phyloP scores from a whole-genome alignment of 2,113 vertebrate genomes.

The Psephotus haematonotus region DNA sequence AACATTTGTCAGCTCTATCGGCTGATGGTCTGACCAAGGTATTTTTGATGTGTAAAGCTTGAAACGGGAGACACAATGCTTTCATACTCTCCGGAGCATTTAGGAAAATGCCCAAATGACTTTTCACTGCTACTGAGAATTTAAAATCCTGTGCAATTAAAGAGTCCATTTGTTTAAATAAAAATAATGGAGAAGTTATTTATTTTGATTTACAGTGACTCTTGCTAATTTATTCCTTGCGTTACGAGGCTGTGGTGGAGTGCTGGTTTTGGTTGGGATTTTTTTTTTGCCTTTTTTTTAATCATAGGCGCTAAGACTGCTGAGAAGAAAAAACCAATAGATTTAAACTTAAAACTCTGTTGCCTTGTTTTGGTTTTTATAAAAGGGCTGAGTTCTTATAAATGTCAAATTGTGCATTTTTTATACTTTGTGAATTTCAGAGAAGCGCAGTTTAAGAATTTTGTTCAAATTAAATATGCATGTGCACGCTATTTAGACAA shows the following conservation, averaged over 20 bases:
- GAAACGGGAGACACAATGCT: not conserved
- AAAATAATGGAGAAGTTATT: slow-evolving; percentile 32
- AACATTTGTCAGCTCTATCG: not conserved
- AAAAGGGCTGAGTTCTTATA: slow-evolving; percentile 52
- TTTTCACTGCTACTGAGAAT: slow-evolving; percentile 45
- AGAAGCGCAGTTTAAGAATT: not conserved
- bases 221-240: slow-evolving; percentile 55
- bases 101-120: slow-evolving; percentile 3
- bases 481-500: not conserved
- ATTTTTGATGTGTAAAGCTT: not conserved
- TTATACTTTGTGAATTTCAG: slow-evolving; percentile 18
- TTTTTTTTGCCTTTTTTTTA: not conserved
- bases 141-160: slow-evolving; percentile 60
- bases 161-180: not conserved
- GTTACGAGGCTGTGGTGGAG: not conserved
- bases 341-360: not conserved
- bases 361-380: slow-evolving; percentile 18
- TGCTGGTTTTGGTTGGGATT: not conserved
- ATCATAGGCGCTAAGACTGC: slow-evolving; percentile 3
- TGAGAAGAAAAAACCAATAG: not conserved
- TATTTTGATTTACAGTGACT: slow-evolving; percentile 61
- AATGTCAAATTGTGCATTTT: not conserved
- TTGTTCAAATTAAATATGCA: not conserved
- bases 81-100: not conserved
- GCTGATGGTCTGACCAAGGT: not conserved